These are phyloP conservation scores for Muscicapa striata DNA, from an alignment of 2,797 vertebrate genomes.

Conservation along the genomic window DNA sequence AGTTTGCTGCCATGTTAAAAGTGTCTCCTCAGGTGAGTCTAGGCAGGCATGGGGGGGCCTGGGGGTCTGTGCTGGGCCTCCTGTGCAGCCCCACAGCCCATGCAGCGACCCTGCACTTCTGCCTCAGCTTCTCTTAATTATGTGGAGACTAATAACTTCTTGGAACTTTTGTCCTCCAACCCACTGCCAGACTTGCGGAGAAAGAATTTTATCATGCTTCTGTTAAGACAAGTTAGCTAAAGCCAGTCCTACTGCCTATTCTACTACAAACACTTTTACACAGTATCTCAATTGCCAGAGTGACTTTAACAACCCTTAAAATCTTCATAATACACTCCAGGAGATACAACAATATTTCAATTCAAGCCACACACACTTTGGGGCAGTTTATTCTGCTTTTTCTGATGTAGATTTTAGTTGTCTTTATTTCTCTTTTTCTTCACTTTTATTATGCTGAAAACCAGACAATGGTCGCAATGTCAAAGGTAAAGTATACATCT, in stretches of 20 bases:
- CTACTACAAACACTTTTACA: background rate
- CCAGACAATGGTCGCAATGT: constrained; percentile 95
- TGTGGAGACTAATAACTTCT: background rate
- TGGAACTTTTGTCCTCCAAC: background rate
- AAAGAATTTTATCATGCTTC: background rate
- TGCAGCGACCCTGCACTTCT: fast-evolving
- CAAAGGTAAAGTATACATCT: constrained; percentile 89
- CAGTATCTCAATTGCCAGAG: background rate
- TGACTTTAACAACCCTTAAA: background rate
- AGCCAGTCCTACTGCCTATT: background rate
- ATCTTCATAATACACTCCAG: background rate
- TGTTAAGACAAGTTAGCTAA: background rate
- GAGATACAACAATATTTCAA: background rate
- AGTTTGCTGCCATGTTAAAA: background rate
- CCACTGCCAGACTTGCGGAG: background rate
- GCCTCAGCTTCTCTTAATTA: background rate
- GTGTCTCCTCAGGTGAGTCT: fast-evolving
- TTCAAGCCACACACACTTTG: background rate
- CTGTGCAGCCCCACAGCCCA: fast-evolving
- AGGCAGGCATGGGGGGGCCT: fast-evolving
- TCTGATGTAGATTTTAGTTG: constrained; percentile 72
- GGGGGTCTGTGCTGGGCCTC: fast-evolving
- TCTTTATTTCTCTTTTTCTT: constrained; percentile 74
- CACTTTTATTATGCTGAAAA: constrained; percentile 77
- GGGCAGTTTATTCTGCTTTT: constrained; percentile 16